Base-by-base conservation (phyloP, 2,113 vertebrate genomes). In the Syngnathoides biaculeatus region DNA sequence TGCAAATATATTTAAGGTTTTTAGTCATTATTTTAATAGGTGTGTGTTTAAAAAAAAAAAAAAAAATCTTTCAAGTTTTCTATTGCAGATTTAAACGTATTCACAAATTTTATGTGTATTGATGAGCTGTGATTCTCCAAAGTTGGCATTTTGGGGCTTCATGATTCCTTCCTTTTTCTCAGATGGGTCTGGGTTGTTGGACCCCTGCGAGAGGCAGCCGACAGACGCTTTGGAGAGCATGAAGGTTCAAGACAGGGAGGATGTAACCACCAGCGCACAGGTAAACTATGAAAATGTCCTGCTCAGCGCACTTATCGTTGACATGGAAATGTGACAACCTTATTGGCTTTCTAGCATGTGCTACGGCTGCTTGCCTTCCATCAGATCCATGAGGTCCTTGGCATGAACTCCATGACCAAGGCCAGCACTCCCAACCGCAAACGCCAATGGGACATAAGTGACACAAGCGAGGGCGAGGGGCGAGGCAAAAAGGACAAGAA, bases 161-260 rank as follows among this genome's bases (percentile, higher is more conserved):
- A 38, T 4, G 42, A 30, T 26, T 66, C 11, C 13, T 43, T 11
- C 40, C 63, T 40, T 24, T 64, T 17, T 11, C 48, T 22, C 86
- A 96, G 94, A 91, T 42, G 94, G 93, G 45, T 91, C 93, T 0
- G 92, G 93, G 24, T 84, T 95, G 67, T 88, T 89, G 67, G 94
- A 94, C 75, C 92, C 92, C 27, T 95, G 93, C 70, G 92, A 93
- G 87, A 93, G 92, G 74, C 90, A 91, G 26, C 88, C 81, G 14
- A 86, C 80, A 8, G 91, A 94, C 4, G 89, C 79, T 58, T 73
- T 94, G 14, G 80, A 87, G 42, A 74, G 62, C 67, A 79, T 93
- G 91, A 90, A 67, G 20, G 75, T 55, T 39, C 92, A 93, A 82
- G 85, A 91, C 47, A 79, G 91, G 68, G 94, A 94, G 47, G 91